Evolutionary conservation across 2,113 vertebrate genomes (phyloP).

Genomic region (Brachyistius frenatus): DNA sequence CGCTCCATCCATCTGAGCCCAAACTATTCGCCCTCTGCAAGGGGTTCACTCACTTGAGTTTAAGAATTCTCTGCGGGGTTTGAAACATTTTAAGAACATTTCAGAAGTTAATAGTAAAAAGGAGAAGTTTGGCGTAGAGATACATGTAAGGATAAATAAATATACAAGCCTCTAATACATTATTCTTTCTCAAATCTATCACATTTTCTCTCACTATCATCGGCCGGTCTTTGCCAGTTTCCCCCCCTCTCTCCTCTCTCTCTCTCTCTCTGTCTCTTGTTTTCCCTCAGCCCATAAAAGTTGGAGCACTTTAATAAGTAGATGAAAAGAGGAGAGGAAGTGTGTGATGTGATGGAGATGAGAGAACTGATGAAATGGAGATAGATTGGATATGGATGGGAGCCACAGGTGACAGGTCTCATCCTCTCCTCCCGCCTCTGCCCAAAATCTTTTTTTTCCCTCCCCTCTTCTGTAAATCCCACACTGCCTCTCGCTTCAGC

Average conservation of each 20-base stretch:
- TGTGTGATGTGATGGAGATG: conserved; percentile 67
- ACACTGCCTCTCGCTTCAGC: conserved; percentile 29
- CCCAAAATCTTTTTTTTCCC: conserved; percentile 20
- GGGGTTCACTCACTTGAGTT: conserved; percentile 29
- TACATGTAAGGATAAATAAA: conserved; percentile 48
- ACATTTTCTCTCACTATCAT: conserved; percentile 27
- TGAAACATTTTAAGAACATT: conserved; percentile 49
- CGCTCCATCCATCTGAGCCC: conserved; percentile 49
- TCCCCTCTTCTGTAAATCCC: conserved; percentile 34
- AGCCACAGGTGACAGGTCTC: conserved; percentile 72
- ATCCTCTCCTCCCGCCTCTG: conserved; percentile 21
- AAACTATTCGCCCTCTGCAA: conserved; percentile 19
- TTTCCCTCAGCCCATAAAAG: conserved; percentile 66
- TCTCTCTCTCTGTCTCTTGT: conserved; percentile 4
- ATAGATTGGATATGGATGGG: conserved; percentile 59
- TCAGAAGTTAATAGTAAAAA: conserved; percentile 30
- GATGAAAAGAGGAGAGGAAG: conserved; percentile 65
- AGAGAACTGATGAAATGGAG: conserved; percentile 70
- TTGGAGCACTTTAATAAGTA: conserved; percentile 67
- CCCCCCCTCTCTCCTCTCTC: conserved; percentile 1
- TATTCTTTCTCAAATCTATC: conserved; percentile 62
- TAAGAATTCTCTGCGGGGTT: conserved; percentile 8
- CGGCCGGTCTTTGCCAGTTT: too few relatives aligned
- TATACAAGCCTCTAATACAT: conserved; percentile 54
- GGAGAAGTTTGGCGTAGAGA: conserved; percentile 18